These are phyloP conservation scores for Lepus townsendii DNA, from an alignment of 2,797 vertebrate species.

Conservation along the genomic window DNA sequence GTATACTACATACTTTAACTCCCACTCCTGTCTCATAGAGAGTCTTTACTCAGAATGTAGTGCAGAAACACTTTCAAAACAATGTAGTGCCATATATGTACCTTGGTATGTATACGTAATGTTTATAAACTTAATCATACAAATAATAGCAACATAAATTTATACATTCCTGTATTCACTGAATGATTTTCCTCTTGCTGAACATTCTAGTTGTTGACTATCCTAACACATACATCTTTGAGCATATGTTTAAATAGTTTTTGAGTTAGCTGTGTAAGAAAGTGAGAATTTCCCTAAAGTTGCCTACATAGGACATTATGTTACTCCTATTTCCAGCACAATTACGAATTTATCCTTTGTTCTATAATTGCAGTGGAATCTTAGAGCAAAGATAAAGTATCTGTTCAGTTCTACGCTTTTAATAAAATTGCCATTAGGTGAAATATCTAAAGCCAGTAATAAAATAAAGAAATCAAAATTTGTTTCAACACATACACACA, in stretches of 20 bases:
- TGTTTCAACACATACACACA: slow-evolving; percentile 2
- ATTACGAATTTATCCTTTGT: background rate
- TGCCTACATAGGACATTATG: background rate
- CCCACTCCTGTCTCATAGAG: background rate
- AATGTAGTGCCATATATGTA: background rate
- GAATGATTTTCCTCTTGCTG: slow-evolving; percentile 48
- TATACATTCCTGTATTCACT: background rate
- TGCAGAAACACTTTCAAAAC: slow-evolving; percentile 33
- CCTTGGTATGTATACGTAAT: background rate
- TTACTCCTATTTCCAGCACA: background rate
- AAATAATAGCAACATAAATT: background rate
- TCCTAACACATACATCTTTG: background rate
- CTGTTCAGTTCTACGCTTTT: background rate
- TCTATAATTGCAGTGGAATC: background rate
- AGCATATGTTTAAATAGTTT: slow-evolving; percentile 33
- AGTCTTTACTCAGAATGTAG: slow-evolving; percentile 2
- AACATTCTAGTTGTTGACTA: slow-evolving; percentile 50
- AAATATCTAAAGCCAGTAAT: slow-evolving; percentile 49
- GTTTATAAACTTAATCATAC: background rate
- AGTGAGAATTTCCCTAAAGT: background rate
- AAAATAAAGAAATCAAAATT: slow-evolving; percentile 33
- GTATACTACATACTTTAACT: background rate
- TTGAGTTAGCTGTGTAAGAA: background rate
- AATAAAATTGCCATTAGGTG: background rate
- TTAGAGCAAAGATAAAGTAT: background rate